Base-by-base conservation (phyloP, 2,113 vertebrate genomes). In the Vimba vimba region DNA sequence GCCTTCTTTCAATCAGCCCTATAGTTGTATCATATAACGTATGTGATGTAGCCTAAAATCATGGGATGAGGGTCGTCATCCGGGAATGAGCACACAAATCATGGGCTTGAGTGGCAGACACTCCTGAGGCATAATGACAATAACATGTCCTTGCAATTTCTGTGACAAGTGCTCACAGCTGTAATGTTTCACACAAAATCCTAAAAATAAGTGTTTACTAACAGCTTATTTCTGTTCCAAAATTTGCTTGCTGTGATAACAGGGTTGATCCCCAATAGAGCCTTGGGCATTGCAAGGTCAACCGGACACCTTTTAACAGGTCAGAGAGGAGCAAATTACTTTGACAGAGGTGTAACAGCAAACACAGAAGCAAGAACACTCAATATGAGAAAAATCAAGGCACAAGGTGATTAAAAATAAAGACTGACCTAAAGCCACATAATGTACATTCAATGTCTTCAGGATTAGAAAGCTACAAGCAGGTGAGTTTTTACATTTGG, bases 211-310 rank as follows among this genome's bases (percentile, higher is more conserved):
- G 11, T 45, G 39, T 74, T 74, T 73, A 73, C 69, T 17, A 75
- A 47, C 43, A 47, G n/a, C 73, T 75, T 45, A 75, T 50, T 25
- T 47, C 73, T 47, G 25, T 27, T 25, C n/a, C 43, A 50, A 27
- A 50, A 75, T 50, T 4, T 75, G 27, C 12, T n/a, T 74, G 71
- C 39, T 25, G 71, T 47, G 71, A 11, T 73, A 15, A 68, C 66
- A 69, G 66, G 7, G 17, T 10, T 69, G 69, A n/a, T 43, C 69
- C 39, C 69, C 11, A 73, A n/a, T 45, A 39, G 10, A 74, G 69
- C 73, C 73, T 50, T 75, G n/a, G 43, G 71, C 43, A 75, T n/a
- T 75, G 71, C n/a, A 43, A 50, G 43, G 71, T 47, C 43, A 75
- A 27, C 10, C 52, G 8, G 23, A 78, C 4, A 59, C 76, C 52